These are phyloP conservation scores for Acleris literana DNA, from an alignment of 2,888 invertebrate species.

Conservation along the genomic window DNA sequence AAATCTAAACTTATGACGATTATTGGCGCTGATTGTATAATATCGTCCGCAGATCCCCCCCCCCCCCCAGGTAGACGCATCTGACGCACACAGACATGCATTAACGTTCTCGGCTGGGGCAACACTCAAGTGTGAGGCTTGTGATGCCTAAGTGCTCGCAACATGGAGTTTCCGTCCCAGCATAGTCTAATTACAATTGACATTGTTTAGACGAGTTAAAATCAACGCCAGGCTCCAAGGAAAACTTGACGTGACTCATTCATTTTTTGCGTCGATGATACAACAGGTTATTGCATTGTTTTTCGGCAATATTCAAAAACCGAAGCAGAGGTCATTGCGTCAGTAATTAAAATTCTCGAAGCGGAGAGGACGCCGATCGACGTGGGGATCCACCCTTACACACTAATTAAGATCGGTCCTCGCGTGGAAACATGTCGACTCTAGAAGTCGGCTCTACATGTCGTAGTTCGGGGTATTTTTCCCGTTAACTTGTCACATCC, in stretches of 20 bases:
- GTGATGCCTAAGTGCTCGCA: too few relatives aligned
- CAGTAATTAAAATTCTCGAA: slow-evolving; percentile 65
- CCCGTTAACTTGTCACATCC: too few relatives aligned
- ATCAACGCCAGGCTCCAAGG: slow-evolving; percentile 42
- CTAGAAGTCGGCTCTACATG: too few relatives aligned
- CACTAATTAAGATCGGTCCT: neutral
- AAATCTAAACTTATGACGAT: too few relatives aligned
- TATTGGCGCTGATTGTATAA: too few relatives aligned
- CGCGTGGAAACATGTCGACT: neutral
- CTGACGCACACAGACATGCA: too few relatives aligned
- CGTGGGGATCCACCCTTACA: neutral
- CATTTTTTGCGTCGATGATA: slow-evolving; percentile 50
- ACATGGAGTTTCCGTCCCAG: too few relatives aligned
- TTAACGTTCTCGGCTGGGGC: too few relatives aligned
- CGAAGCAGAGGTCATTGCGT: slow-evolving; percentile 67
- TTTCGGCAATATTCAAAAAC: slow-evolving; percentile 61
- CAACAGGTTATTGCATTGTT: slow-evolving; percentile 64
- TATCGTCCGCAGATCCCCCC: too few relatives aligned
- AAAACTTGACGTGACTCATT: slow-evolving; percentile 51
- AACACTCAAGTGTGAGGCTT: too few relatives aligned
- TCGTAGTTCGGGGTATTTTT: too few relatives aligned
- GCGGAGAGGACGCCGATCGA: slow-evolving; percentile 41
- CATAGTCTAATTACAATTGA: neutral
- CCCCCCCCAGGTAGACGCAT: too few relatives aligned
- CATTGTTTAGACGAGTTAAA: neutral